These are phyloP conservation scores for Agapornis canus DNA, from an alignment of 2,797 vertebrate species.

Conservation along the genomic window DNA sequence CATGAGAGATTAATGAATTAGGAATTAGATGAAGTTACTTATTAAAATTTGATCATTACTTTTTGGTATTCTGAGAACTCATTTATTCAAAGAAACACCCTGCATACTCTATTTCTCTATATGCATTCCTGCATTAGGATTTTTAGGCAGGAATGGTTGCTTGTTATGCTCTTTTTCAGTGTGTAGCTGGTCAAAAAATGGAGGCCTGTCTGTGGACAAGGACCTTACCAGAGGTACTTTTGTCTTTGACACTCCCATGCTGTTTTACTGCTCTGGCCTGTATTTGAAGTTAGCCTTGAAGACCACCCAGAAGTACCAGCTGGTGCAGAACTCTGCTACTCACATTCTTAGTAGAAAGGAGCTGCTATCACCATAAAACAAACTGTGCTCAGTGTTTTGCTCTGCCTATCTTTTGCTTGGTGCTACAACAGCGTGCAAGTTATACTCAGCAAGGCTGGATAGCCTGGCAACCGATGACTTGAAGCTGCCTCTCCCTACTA, in stretches of 20 bases:
- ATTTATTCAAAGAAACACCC: not conserved
- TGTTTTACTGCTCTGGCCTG: not conserved
- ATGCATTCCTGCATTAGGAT: not conserved
- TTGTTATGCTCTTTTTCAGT: not conserved
- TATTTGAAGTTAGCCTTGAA: constrained; percentile 50
- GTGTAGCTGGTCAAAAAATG: not conserved
- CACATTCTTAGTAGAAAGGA: constrained; percentile 20
- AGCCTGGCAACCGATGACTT: not conserved
- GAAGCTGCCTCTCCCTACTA: constrained; percentile 8
- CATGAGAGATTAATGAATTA: not conserved
- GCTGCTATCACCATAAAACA: constrained; percentile 53
- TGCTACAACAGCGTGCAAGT: not conserved
- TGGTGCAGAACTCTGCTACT: constrained; percentile 43
- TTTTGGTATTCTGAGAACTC: not conserved
- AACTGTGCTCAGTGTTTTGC: constrained; percentile 36
- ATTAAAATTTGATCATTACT: not conserved
- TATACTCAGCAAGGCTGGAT: not conserved
- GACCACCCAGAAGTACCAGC: constrained; percentile 64
- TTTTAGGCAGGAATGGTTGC: not conserved
- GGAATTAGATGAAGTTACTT: not conserved
- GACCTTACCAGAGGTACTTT: constrained; percentile 25
- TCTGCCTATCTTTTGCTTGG: constrained; percentile 39
- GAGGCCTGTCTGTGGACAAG: constrained; percentile 21
- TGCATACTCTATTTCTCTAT: not conserved
- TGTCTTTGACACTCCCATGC: constrained; percentile 52